Conservation (phyloP, 2,113 vertebrate genomes). For the Heloderma charlesbogerti region DNA sequence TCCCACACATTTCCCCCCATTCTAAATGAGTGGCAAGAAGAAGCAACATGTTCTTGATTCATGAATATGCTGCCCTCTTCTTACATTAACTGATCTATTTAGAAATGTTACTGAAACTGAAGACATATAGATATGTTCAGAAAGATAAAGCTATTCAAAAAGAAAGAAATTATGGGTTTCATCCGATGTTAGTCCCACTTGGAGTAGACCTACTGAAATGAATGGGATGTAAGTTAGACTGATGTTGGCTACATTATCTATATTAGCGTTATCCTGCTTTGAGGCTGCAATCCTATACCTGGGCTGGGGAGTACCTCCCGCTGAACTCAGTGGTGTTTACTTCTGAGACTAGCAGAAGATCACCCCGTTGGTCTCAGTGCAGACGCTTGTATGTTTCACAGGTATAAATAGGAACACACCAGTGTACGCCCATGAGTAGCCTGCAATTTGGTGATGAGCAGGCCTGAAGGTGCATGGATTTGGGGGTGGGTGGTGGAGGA, state of each 20-base stretch:
- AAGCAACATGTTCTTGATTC: constrained; percentile 7
- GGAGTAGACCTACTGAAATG: too few species aligned
- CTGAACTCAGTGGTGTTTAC: too few species aligned
- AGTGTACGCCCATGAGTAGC: too few species aligned
- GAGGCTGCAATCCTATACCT: too few species aligned
- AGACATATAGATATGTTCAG: constrained; percentile 37
- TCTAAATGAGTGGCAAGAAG: not conserved
- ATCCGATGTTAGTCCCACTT: too few species aligned
- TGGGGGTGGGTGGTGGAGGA: too few species aligned
- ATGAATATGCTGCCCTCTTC: not conserved
- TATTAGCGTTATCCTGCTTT: constrained; percentile 48
- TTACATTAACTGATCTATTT: constrained; percentile 12
- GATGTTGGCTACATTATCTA: not conserved
- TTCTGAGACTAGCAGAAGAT: too few species aligned
- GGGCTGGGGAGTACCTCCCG: too few species aligned
- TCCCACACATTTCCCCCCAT: not conserved
- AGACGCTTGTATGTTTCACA: constrained; percentile 40
- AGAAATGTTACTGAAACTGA: constrained; percentile 38
- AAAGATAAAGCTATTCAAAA: constrained; percentile 37
- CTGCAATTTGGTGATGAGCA: too few species aligned
- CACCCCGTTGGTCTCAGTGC: constrained; percentile 13
- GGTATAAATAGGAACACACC: constrained; percentile 5
- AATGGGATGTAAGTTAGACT: too few species aligned
- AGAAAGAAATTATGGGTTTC: constrained; percentile 48
- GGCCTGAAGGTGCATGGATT: too few species aligned